Evolutionary conservation across 2,113 vertebrate genomes (phyloP), one percentile per base, ranked within the genome.

Genomic region (Holacanthus passer): DNA sequence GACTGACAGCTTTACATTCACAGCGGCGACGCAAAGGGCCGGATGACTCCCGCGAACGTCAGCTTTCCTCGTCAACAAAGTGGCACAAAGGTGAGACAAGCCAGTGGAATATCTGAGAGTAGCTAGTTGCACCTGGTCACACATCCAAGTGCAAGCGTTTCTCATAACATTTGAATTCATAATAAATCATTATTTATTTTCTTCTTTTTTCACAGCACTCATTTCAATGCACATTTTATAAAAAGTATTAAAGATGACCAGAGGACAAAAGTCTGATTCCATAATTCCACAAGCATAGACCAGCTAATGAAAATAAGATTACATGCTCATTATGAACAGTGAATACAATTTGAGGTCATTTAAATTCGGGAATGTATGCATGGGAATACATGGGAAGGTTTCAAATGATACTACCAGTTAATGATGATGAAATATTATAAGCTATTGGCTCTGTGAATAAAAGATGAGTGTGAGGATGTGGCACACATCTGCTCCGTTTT

Each of bases 1-100:
- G 74, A 77, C 47, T 73, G 71, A 71, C 79, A 70, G 59, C 56
- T 66, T 82, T 71, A 65, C 58, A 69, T 77, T 83, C 45, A 77
- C 16, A 37, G 27, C 45, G 9, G 66, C 56, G 85, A 79, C 79
- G 77, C 78, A 77, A 52, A 78, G 73, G 70, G 52, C 12, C 13
- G 0, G 43, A 74, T 53, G 82, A 79, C 73, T 84, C 55, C 37
- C 47, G 60, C 55, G 70, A 35, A 77, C 45, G 43, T 59, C 77
- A 50, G n/a, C 52, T 45, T 45, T 29, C 62, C 24, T 69, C 60
- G 7, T 83, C 64, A 17, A 56, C 63, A 58, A 65, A 79, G 62
- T 68, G 69, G 76, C 52, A 73, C n/a, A 63, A 72, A 86, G 82
- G 62, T 76, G 68, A 73, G 50, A 48, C 24, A 63, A 77, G 67